phyloP scores from a whole-genome alignment of 2,113 vertebrate genomes.

The Ailurus styani region DNA sequence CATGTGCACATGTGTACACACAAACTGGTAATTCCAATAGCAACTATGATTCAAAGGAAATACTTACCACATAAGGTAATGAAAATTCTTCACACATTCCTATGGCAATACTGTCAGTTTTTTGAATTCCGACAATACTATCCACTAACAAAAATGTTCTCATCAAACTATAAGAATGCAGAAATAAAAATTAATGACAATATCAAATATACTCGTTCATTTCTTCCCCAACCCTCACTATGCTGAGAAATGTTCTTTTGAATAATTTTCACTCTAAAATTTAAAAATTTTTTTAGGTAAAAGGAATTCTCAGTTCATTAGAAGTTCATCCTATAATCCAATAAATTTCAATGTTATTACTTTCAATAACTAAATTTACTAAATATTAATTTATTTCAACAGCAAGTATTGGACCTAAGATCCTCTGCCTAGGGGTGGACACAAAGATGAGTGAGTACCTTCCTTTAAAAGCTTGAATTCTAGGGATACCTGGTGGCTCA shows the following conservation, averaged over 20 bases:
- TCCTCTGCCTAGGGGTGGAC: background rate
- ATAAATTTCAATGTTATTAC: background rate
- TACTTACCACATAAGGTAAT: conserved; percentile 92
- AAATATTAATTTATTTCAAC: conserved; percentile 33
- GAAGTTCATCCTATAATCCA: background rate
- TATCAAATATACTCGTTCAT: background rate
- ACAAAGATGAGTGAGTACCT: background rate
- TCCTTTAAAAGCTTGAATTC: background rate
- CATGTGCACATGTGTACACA: background rate
- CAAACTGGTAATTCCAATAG: background rate
- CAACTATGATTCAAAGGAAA: conserved; percentile 5
- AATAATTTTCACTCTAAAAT: background rate
- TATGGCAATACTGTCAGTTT: conserved; percentile 87
- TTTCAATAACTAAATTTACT: background rate
- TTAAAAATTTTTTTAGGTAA: conserved; percentile 15
- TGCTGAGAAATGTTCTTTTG: background rate
- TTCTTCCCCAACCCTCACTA: background rate
- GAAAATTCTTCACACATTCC: conserved; percentile 96
- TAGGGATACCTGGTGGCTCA: background rate
- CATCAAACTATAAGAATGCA: conserved; percentile 84
- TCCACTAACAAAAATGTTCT: conserved; percentile 95
- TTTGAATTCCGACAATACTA: conserved; percentile 87
- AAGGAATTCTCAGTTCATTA: conserved; percentile 1
- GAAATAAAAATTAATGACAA: conserved; percentile 44
- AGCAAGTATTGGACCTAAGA: background rate